Percentiles rank a stretch among this genome's conserved stretches.
Conservation (phyloP, 2,113 vertebrate species). For the Cottus gobio region DNA sequence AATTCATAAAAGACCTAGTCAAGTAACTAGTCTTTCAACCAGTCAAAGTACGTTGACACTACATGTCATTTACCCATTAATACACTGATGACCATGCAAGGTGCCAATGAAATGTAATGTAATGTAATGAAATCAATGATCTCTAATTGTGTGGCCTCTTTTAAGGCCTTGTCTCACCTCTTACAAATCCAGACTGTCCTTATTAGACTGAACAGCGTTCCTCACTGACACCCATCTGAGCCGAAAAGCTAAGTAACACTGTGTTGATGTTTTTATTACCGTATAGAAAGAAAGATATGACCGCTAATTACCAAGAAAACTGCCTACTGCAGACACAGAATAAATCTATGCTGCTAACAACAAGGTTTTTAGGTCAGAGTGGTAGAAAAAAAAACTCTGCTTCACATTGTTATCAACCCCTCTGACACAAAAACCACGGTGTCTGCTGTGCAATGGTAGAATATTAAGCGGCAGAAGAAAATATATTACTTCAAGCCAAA, state of each 20-base stretch:
- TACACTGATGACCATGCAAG: too few species aligned
- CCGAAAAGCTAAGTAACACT: not conserved
- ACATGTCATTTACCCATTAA: too few species aligned
- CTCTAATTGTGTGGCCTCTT: not conserved
- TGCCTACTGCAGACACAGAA: not conserved
- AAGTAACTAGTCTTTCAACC: not conserved
- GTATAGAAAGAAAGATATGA: not conserved
- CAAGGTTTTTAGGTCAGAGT: constrained; percentile 4
- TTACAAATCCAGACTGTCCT: too few species aligned
- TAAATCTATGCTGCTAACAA: not conserved
- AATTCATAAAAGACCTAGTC: too few species aligned
- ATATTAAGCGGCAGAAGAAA: constrained; percentile 1
- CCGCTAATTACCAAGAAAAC: constrained; percentile 16
- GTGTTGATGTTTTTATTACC: not conserved
- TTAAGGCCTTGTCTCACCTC: not conserved
- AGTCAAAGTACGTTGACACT: too few species aligned
- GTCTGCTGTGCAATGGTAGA: not conserved
- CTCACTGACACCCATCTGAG: not conserved
- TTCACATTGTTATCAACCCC: not conserved
- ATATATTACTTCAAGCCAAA: constrained; percentile 20
- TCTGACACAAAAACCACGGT: not conserved
- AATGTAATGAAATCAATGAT: not conserved
- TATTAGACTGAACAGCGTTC: not conserved
- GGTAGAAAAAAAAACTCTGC: constrained; percentile 3
- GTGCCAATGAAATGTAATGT: too few species aligned